Evolutionary conservation across 2,113 vertebrate species (phyloP).

Genomic region (Ursus arctos): DNA sequence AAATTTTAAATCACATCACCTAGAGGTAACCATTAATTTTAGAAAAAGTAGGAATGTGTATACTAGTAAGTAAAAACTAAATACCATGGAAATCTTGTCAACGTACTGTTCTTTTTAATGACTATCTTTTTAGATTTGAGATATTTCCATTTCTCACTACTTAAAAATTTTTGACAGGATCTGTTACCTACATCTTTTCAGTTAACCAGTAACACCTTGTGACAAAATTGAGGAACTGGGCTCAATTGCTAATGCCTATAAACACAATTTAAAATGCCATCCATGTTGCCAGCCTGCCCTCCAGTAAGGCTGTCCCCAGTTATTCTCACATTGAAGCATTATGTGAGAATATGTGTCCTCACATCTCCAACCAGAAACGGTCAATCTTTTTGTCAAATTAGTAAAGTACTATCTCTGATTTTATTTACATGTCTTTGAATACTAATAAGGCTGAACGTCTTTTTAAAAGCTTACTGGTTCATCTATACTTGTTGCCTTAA

Average conservation of each 20-base stretch:
- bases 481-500: slow-evolving; percentile 1
- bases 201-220: neutral
- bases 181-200: neutral
- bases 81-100: neutral
- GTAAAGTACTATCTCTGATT: neutral
- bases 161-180: neutral
- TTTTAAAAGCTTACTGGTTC: neutral
- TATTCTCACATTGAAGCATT: slow-evolving; percentile 37
- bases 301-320: neutral
- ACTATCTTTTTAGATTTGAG: neutral
- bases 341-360: neutral
- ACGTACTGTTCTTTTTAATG: neutral
- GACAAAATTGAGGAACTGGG: neutral
- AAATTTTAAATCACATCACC: neutral
- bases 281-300: neutral
- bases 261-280: neutral
- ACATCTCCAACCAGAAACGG: neutral
- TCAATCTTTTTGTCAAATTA: neutral
- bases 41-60: neutral
- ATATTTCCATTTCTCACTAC: slow-evolving; percentile 24
- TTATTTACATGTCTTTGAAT: slow-evolving; percentile 9
- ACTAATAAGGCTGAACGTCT: neutral
- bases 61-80: neutral
- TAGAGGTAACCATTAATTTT: neutral
- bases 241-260: neutral